These are phyloP conservation scores for Oncorhynchus clarkii DNA, from an alignment of 2,113 vertebrate genomes.

Conservation along the genomic window DNA sequence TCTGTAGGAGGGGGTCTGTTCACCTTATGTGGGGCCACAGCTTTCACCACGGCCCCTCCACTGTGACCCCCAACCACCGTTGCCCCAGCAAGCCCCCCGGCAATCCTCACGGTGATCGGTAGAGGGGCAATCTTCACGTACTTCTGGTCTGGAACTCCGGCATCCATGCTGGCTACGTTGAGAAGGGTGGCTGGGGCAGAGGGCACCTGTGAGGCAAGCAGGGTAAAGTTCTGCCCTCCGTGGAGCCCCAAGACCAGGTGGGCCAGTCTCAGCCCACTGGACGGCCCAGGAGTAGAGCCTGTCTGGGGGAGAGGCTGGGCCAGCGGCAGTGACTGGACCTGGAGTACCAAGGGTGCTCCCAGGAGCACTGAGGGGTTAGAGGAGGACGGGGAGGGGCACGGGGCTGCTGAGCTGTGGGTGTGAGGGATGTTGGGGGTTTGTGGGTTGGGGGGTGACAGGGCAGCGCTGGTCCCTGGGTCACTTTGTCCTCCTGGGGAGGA, in stretches of 20 bases:
- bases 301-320: slow-evolving; percentile 42
- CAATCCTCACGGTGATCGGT: slow-evolving; percentile 62
- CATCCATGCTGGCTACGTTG: slow-evolving; percentile 27
- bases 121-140: slow-evolving; percentile 83
- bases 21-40: slow-evolving; percentile 47
- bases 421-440: slow-evolving; percentile 1
- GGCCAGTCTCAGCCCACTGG: slow-evolving; percentile 67
- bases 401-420: slow-evolving; percentile 9
- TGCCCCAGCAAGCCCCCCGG: slow-evolving; percentile 22
- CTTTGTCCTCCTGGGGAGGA: slow-evolving; percentile 33
- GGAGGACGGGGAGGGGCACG: slow-evolving; percentile 30
- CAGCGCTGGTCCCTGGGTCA: slow-evolving; percentile 16
- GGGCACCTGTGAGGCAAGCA: slow-evolving; percentile 62
- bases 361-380: slow-evolving; percentile 67
- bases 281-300: slow-evolving; percentile 32
- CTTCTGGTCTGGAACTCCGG: slow-evolving; percentile 73
- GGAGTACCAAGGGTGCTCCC: slow-evolving; percentile 74
- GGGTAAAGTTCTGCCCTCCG: slow-evolving; percentile 69
- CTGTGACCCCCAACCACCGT: slow-evolving; percentile 24
- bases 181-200: slow-evolving; percentile 55
- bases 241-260: slow-evolving; percentile 83
- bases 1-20: slow-evolving; percentile 54
- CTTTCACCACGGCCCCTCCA: slow-evolving; percentile 45
- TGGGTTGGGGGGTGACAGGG: slow-evolving; percentile 13
- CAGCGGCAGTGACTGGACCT: slow-evolving; percentile 77